Base-by-base conservation (phyloP, 2,888 invertebrate genomes). In the Teleiodes luculella region DNA sequence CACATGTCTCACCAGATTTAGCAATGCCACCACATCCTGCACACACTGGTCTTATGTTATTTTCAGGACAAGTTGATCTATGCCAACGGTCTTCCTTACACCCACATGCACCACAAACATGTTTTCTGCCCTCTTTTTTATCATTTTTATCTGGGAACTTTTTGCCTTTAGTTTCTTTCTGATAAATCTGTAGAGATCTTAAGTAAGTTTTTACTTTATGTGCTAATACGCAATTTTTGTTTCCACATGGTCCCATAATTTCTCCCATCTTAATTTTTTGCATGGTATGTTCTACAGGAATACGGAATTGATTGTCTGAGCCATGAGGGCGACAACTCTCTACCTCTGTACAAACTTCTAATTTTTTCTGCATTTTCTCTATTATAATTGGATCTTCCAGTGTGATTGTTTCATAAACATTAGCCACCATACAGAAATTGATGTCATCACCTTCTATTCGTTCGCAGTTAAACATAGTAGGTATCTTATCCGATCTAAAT, bases 181-280 rank as follows among this genome's bases (percentile, higher is more conserved):
- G 86, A 53, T 89, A 89, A 5, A 71, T 66, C 1, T 85, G 81
- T 43, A 88, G 61, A 55, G 78, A 78, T 62, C 89, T 75, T 48
- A 89, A 80, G 56, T 88, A 89, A 8, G 65, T 75, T 64, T 67
- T 84, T 1, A 89, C 81, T 72, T 84, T 89, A 61, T 86, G 86
- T 36, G 88, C 87, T 58, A 89, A 66, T 36, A 76, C 66, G 64
- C 89, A 89, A 51, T 83, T 87, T 24, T 73, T 53, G 64, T 89
- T 89, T 46, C 89, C 89, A 66, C 89, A 89, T 1, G 89, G 88
- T 3, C 89, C 89, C 37, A 67, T 74, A 33, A 89, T 89, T 59
- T 89, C 88, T 53, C 89, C 88, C 87, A 89, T 89, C 62, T 78
- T 78, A 48, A 89, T 80, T 59, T 85, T 85, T 52, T 82, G 73